phyloP scores from a whole-genome alignment of 2,888 invertebrate species.

The Odontocerum albicorne region DNA sequence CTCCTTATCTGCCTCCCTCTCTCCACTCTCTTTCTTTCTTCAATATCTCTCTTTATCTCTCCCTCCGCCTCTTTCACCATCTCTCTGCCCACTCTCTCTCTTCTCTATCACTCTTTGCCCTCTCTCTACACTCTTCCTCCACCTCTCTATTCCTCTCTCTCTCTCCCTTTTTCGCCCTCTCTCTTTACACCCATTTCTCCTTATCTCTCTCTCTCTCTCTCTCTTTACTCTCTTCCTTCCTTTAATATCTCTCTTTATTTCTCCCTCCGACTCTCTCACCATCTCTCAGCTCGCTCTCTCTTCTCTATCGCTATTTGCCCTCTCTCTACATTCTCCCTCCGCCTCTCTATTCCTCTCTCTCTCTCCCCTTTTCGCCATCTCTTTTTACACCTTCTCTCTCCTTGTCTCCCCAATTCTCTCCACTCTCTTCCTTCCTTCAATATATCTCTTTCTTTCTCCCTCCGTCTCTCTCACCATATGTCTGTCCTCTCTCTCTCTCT shows the following conservation, averaged over 20 bases:
- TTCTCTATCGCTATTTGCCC: neutral
- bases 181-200: neutral
- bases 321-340: neutral
- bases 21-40: neutral
- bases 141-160: neutral
- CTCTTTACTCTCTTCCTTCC: neutral
- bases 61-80: no score
- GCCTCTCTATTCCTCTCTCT: neutral
- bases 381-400: neutral
- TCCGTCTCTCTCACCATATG: no score
- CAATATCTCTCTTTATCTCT: no score
- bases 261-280: no score
- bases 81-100: neutral
- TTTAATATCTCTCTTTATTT: neutral
- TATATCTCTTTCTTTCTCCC: no score
- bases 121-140: neutral
- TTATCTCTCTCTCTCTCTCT: neutral
- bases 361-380: no score
- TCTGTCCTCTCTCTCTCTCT: no score
- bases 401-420: neutral
- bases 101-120: neutral
- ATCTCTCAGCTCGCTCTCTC: no score
- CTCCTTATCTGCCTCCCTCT: neutral
- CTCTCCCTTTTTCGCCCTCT: neutral
- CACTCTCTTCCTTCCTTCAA: no score